Base-by-base conservation (phyloP, 2,888 invertebrate species). In the Philaethria dido region DNA sequence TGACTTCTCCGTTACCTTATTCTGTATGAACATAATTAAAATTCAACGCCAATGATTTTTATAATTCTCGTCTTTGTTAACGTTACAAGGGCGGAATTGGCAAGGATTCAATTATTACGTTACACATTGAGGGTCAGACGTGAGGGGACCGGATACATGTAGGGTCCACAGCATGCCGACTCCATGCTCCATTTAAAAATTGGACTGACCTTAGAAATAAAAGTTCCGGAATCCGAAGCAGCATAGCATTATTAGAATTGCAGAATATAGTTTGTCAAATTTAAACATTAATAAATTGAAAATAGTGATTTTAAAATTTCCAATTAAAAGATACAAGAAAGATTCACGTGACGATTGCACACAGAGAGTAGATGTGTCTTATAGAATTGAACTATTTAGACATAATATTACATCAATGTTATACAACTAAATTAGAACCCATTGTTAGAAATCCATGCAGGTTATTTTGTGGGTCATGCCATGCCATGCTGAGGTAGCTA, bases 1-100 rank as follows among this genome's bases (percentile, higher is more conserved):
- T 85, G 97, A 96, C 87, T 97, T 96, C 88, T 97, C 97, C 71
- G 97, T 96, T 74, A 97, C 96, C 93, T 96, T 97, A 78, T 96
- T 96, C 95, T 96, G 94, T 80, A 92, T 87, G 85, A 77, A 80
- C 73, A 77, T 66, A 76, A 66, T 48, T 70, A 48, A 22, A 50
- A 71, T 78, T 88, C 79, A 82, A 81, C 75, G 72, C 70, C 57
- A 74, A 70, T 63, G 68, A 72, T 66, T 42, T 33, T 33, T 47
- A 6, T 25, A 16, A n/a, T 22, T 33, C 44, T 59, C 18, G 29
- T 16, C 48, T 33, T n/a, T n/a, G 42, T 48, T 36, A 45, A 44
- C 22, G 8, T 22, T 57, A 45, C 65, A 50, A 20, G 16, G 36
- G 47, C 44, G 63, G 52, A 57, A 42, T 22, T 22, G 42, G 29